Evolutionary conservation across 2,888 invertebrate species (phyloP).

Genomic region (Ophion ventricosus): DNA sequence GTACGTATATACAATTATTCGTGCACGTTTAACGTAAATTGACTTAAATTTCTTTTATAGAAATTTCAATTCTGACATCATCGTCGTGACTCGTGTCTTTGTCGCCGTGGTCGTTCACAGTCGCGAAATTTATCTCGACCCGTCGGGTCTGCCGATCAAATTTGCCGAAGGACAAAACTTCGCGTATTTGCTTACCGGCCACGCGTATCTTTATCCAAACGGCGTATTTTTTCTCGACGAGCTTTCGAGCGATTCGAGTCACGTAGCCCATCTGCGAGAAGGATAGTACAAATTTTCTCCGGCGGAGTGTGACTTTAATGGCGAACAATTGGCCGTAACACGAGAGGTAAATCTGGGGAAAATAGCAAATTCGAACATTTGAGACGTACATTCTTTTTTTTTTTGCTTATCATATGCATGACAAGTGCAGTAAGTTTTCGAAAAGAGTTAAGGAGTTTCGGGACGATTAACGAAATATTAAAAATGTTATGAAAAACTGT

Average conservation of each 20-base stretch:
- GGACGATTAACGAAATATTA: too few species aligned
- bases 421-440: too few species aligned
- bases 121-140: constrained; percentile 54
- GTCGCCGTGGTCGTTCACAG: background rate
- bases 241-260: constrained; percentile 1
- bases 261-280: constrained; percentile 67
- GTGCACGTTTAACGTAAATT: too few species aligned
- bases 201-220: constrained; percentile 56
- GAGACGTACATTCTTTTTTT: background rate
- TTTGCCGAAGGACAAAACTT: constrained; percentile 64
- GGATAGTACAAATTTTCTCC: constrained; percentile 65
- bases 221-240: constrained; percentile 44
- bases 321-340: constrained; percentile 71
- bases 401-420: background rate
- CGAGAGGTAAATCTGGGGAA: constrained; percentile 69
- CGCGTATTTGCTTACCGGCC: constrained; percentile 26
- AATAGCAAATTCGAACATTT: background rate
- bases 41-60: constrained; percentile 46
- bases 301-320: constrained; percentile 63
- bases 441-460: too few species aligned
- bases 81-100: constrained; percentile 33
- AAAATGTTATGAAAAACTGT: too few species aligned
- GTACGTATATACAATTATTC: background rate
- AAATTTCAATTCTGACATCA: constrained; percentile 66
- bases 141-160: constrained; percentile 56